These are phyloP conservation scores for Vireo griseus DNA, from an alignment of 2,797 vertebrate genomes.

Conservation along the genomic window DNA sequence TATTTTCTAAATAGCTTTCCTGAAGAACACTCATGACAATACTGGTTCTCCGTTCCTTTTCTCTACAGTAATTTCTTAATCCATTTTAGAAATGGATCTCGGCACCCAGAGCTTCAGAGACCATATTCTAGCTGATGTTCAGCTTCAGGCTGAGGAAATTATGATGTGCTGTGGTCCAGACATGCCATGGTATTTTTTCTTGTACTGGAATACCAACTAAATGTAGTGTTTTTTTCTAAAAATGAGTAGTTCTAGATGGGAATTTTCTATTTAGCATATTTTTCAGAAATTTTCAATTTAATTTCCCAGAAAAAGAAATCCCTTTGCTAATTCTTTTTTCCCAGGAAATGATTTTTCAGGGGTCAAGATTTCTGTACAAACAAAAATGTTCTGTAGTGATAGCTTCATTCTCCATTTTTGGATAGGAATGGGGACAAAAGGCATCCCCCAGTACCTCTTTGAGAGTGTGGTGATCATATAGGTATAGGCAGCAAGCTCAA, in stretches of 20 bases:
- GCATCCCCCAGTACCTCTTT: fast-evolving
- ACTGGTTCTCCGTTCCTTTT: neutral
- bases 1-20: constrained; percentile 26
- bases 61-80: constrained; percentile 2
- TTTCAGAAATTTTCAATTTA: neutral
- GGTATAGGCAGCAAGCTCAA: neutral
- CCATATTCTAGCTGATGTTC: neutral
- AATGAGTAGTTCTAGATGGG: neutral
- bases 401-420: neutral
- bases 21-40: neutral
- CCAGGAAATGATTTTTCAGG: neutral
- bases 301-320: neutral
- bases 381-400: neutral
- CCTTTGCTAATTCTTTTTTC: neutral
- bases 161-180: neutral
- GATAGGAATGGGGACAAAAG: neutral
- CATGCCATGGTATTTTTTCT: neutral
- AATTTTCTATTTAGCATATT: neutral
- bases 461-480: neutral
- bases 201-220: neutral
- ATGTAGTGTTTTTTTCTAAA: neutral
- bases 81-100: neutral
- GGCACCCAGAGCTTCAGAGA: neutral
- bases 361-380: neutral
- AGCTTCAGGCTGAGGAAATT: neutral